These are phyloP conservation scores for Hirundichthys speculiger DNA, from an alignment of 2,113 vertebrate species.

Conservation along the genomic window DNA sequence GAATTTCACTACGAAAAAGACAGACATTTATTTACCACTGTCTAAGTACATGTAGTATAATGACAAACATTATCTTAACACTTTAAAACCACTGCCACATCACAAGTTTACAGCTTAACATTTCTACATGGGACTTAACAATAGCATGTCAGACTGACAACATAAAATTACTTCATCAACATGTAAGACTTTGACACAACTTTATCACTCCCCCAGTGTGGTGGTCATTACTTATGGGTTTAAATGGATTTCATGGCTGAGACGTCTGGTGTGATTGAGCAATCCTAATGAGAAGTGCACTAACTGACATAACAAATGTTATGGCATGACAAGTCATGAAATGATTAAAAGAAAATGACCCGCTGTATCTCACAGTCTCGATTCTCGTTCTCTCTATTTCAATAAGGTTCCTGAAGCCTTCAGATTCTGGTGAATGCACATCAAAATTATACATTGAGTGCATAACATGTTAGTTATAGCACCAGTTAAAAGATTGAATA, in stretches of 20 bases:
- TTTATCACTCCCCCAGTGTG: slow-evolving; percentile 72
- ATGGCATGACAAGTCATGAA: slow-evolving; percentile 48
- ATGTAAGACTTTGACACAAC: slow-evolving; percentile 66
- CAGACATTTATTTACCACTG: slow-evolving; percentile 52
- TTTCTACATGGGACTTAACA: slow-evolving; percentile 43
- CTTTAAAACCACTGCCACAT: slow-evolving; percentile 48
- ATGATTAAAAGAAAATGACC: slow-evolving; percentile 24
- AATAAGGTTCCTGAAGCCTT: not conserved
- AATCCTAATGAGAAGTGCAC: slow-evolving; percentile 36
- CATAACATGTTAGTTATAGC: no score
- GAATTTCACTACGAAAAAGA: slow-evolving; percentile 46
- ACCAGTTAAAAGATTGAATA: no score
- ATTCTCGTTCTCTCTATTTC: not conserved
- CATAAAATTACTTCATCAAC: slow-evolving; percentile 52
- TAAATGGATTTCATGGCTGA: slow-evolving; percentile 38
- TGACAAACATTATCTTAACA: slow-evolving; percentile 52
- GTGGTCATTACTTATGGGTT: slow-evolving; percentile 42
- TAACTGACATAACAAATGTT: slow-evolving; percentile 29
- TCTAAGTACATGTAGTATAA: slow-evolving; percentile 21
- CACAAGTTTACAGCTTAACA: slow-evolving; percentile 57
- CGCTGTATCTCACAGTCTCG: slow-evolving; percentile 16
- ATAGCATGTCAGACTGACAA: slow-evolving; percentile 59
- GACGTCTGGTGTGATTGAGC: slow-evolving; percentile 26
- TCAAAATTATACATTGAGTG: slow-evolving; percentile 5
- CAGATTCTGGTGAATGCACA: slow-evolving; percentile 16